Conservation (phyloP, 2,888 invertebrate species). For the Campaea margaritaria region DNA sequence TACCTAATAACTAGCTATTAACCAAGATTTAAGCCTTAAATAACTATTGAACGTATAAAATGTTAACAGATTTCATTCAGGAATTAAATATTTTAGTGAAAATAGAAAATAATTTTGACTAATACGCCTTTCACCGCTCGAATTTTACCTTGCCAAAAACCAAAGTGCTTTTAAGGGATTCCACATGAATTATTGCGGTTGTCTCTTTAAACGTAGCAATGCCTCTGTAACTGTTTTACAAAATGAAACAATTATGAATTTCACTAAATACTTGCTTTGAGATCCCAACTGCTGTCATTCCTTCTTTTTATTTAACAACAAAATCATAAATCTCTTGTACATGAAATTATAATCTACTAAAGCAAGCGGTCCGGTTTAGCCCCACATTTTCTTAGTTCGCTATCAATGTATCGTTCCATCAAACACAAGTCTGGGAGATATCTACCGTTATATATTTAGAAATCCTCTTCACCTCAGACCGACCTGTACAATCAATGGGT, state of each 20-base stretch:
- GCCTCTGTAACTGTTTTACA: neutral
- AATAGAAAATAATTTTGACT: too few species aligned
- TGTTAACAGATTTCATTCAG: too few species aligned
- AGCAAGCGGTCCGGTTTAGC: too few species aligned
- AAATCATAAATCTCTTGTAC: too few species aligned
- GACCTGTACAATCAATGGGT: constrained; percentile 1
- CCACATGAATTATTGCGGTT: constrained; percentile 1
- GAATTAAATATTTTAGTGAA: too few species aligned
- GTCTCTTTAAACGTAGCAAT: neutral
- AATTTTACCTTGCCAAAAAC: neutral
- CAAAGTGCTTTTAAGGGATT: neutral
- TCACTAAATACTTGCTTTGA: neutral
- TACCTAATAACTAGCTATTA: too few species aligned
- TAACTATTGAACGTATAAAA: too few species aligned
- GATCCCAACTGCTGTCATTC: neutral
- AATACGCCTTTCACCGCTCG: neutral
- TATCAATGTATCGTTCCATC: too few species aligned
- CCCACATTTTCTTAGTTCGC: too few species aligned
- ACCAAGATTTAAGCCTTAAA: too few species aligned
- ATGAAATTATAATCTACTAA: too few species aligned
- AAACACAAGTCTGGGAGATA: too few species aligned
- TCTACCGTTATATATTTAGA: neutral
- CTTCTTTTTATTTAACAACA: neutral
- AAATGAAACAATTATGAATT: neutral
- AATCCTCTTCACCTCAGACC: constrained; percentile 21